Base-by-base conservation (phyloP, 2,113 vertebrate genomes). In the Lagopus muta region DNA sequence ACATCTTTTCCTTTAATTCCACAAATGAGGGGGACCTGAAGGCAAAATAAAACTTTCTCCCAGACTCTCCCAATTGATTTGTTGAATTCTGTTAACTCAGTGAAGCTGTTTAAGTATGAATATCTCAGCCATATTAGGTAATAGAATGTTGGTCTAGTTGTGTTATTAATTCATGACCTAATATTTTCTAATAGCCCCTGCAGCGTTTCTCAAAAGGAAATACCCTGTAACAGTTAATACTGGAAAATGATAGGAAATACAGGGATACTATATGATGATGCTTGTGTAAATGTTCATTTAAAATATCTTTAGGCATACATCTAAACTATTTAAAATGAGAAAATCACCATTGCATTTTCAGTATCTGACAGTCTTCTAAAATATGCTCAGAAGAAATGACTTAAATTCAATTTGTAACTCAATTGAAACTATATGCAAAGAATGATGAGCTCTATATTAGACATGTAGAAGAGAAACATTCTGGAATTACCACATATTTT, bases 401-500 rank as follows among this genome's bases (percentile, higher is more conserved):
- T 40, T 11, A 67, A 62, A 47, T 7, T 45, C 13, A 2, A 1
- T 12, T 28, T 47, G 10, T 21, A 75, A 84, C 58, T 0, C 15
- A 57, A 11, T 24, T 43, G 25, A 84, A 81, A 42, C 4, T 14
- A 8, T 9, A 9, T 3, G 16, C 10, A 8, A 79, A 19, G 0
- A 0, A 21, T 22, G 19, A 61, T 61, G 43, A 57, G 14, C 28
- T 77, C 32, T 57, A 13, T 54, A 57, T 66, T 64, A 73, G 10
- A 14, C 40, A 16, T 2, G 3, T 20, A 34, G 3, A 61, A 70
- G 28, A 65, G 60, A 80, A 8, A 8, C 28, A 42, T 28, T 19
- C 19, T 34, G 0, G 8, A 7, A 54, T 62, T 22, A 36, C 8
- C 1, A 16, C 1, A 1, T n/a, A 43, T 4, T 36, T 58, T 83